Conservation (phyloP, 2,888 invertebrate species). For the Oeneis ivallda region DNA sequence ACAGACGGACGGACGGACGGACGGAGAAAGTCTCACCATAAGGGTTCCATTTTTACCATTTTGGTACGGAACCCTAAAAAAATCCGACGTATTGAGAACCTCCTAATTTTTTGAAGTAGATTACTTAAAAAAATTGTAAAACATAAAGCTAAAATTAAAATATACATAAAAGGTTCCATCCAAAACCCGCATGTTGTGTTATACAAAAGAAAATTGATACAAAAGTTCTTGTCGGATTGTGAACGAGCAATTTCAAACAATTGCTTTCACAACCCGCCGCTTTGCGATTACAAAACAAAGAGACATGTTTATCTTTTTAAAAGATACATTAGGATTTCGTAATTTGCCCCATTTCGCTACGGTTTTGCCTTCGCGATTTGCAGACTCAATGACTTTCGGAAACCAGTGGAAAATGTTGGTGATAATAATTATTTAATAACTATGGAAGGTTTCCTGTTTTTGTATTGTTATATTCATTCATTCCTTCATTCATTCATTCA, state of each 20-base stretch:
- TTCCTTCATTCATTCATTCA: no score
- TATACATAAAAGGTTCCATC: slow-evolving; percentile 1
- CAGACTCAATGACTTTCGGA: slow-evolving; percentile 8
- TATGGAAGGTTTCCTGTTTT: background rate
- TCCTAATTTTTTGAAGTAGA: no score
- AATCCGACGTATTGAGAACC: no score
- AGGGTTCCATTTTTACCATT: no score
- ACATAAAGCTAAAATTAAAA: background rate
- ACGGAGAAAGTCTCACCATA: no score
- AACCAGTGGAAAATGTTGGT: background rate
- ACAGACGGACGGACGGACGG: no score
- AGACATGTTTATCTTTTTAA: slow-evolving; percentile 25
- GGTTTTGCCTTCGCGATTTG: slow-evolving; percentile 9
- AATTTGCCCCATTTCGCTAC: slow-evolving; percentile 19
- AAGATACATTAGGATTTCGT: slow-evolving; percentile 26
- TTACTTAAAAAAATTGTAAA: no score
- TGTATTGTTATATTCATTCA: no score
- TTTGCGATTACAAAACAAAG: slow-evolving; percentile 26
- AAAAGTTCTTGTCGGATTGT: slow-evolving; percentile 22
- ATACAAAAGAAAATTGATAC: slow-evolving; percentile 25
- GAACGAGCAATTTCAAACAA: slow-evolving; percentile 25
- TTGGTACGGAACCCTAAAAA: no score
- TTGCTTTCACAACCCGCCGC: slow-evolving; percentile 26
- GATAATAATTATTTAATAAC: background rate
- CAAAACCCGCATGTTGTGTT: slow-evolving; percentile 19